Evolutionary conservation across 2,113 vertebrate species (phyloP).

Genomic region (Noturus placidus): DNA sequence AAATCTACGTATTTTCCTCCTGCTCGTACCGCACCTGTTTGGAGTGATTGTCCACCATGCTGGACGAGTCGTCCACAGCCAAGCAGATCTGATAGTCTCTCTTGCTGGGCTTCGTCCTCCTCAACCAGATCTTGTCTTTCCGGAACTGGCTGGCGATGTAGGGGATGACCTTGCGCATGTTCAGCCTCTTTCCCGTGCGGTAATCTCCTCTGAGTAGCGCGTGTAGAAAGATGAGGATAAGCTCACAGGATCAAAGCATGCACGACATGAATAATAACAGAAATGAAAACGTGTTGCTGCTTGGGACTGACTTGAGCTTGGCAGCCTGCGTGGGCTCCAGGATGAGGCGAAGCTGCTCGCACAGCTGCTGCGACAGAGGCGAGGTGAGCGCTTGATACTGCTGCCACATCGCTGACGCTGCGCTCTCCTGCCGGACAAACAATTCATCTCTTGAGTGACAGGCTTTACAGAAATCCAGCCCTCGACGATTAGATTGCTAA

Average conservation of each 20-base stretch:
- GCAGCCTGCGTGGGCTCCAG: conserved; percentile 93
- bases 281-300: background rate
- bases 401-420: conserved; percentile 88
- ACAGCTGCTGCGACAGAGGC: conserved; percentile 92
- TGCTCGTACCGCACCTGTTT: conserved; percentile 82
- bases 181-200: conserved; percentile 93
- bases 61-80: conserved; percentile 95
- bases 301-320: conserved; percentile 82
- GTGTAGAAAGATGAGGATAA: background rate
- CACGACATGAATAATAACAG: background rate
- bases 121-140: conserved; percentile 98
- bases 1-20: background rate
- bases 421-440: conserved; percentile 75
- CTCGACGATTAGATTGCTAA: background rate
- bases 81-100: conserved; percentile 96
- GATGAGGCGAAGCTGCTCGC: conserved; percentile 93
- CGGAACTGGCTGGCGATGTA: conserved; percentile 98
- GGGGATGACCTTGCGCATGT: conserved; percentile 98
- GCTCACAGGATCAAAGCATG: background rate
- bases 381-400: conserved; percentile 87
- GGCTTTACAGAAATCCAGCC: background rate
- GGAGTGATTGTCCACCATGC: conserved; percentile 97
- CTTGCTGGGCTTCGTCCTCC: conserved; percentile 96
- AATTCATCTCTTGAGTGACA: background rate
- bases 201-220: conserved; percentile 84